These are phyloP conservation scores for Actinopyga echinites DNA, from an alignment of 53 echinoderm and acorn worm genomes.

Conservation along the genomic window DNA sequence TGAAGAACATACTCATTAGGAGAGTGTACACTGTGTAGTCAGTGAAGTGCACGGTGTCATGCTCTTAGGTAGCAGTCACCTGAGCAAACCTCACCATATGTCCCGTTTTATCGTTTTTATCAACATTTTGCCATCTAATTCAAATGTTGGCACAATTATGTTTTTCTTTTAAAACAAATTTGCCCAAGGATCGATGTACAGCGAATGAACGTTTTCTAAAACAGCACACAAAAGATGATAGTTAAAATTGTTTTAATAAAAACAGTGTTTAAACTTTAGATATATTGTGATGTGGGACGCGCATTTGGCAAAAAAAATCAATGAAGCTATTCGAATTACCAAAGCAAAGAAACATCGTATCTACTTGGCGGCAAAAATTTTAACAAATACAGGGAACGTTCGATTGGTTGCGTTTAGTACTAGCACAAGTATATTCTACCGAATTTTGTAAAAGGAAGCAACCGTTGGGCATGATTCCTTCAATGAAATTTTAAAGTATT, in stretches of 20 bases:
- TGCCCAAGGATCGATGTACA: constrained; percentile 23
- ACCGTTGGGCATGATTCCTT: too few species aligned
- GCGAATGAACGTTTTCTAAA: background rate
- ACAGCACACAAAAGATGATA: constrained; percentile 14
- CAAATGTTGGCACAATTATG: constrained; percentile 38
- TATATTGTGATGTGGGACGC: too few species aligned
- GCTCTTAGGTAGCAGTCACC: constrained; percentile 9
- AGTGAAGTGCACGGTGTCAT: background rate
- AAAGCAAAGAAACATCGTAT: too few species aligned
- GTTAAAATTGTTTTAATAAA: background rate
- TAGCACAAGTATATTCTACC: too few species aligned
- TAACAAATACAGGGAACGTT: too few species aligned
- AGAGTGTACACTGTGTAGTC: background rate
- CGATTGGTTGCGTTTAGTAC: too few species aligned
- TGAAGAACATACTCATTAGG: background rate
- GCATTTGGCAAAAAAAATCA: too few species aligned
- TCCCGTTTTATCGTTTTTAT: background rate
- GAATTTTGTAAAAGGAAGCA: too few species aligned
- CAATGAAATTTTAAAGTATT: too few species aligned
- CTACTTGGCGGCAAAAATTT: too few species aligned
- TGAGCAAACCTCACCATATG: constrained; percentile 26
- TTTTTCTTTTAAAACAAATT: constrained; percentile 24
- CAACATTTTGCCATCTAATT: background rate
- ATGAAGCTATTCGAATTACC: too few species aligned
- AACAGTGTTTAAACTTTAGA: too few species aligned